Base-by-base conservation (phyloP, 2,797 vertebrate species). In the Sebastes reedi region DNA sequence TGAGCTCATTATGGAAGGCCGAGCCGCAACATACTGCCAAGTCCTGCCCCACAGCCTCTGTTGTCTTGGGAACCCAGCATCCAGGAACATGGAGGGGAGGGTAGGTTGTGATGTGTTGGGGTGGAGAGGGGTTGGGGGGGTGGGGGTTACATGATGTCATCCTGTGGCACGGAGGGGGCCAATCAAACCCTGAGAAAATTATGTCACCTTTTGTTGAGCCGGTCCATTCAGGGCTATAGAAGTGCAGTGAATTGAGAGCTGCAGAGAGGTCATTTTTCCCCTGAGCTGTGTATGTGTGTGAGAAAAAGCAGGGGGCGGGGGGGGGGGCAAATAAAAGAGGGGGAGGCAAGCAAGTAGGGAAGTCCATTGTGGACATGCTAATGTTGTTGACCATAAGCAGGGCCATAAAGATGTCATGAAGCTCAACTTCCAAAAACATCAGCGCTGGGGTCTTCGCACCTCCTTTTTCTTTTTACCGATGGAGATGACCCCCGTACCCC, bases 151-250 rank as follows among this genome's bases (percentile, higher is more conserved):
- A 91, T 97, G 97, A 96, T 97, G 94, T 98, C 97, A 97, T 86
- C 92, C 91, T 73, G 86, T 93, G 94, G 85, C 73, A 94, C 58
- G 89, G 87, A 87, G 84, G 87, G 88, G 95, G 90, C 97, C 96
- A 98, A 98, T 97, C 94, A 83, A 95, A 91, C 83, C 74, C 87
- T 79, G 93, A 90, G 92, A 92, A 92, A 96, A 95, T 98, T 95
- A 99, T 96, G 97, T 98, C 97, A 98, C 94, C 93, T 94, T 96
- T 94, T 95, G 95, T 96, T 95, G 94, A 93, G 95, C 92, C 72
- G 91, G 88, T 96, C 96, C 96, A 96, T 97, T 97, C 96, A 97
- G 92, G 80, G 92, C 96, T 96, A 96, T 96, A 96, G 95, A 97
- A 96, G 95, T 92, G 94, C 95, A 95, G 94, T 97, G 97, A 97